Evolutionary conservation across 2,888 invertebrate species (phyloP), one percentile per base, ranked within the genome.

Genomic region (Troides oblongomaculatus): DNA sequence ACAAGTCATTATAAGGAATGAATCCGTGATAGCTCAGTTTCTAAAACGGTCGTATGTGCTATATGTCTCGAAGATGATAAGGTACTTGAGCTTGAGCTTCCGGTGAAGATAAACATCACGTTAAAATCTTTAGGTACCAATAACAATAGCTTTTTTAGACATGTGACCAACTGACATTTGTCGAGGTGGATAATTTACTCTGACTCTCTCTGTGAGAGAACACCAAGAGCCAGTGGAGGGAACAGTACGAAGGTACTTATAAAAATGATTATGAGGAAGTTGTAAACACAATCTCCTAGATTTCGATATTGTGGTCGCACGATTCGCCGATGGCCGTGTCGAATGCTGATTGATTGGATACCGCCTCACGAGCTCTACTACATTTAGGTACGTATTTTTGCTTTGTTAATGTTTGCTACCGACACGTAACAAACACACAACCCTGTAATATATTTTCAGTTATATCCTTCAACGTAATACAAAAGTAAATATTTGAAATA

Each of bases 301-400:
- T 43, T n/a, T 39, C 21, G 25, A 36, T 58, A 46, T 46, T 30
- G 53, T 71, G 70, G 67, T 67, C 56, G 64, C 68, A 72, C 65
- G 64, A 70, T 68, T 66, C 73, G 65, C 66, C 75, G 76, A 75
- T 71, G 79, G 72, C 79, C 82, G 85, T 87, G 83, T 81, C 87
- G 79, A 87, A 87, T 85, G 76, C 74, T 81, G 86, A 86, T 86
- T 86, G 84, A 88, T 87, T 82, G 79, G 77, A 74, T 76, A 77
- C 73, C 76, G 73, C 65, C 69, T 68, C 71, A 70, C 63, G 70
- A 67, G 50, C 63, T 68, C 64, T 71, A 62, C 67, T 53, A 68
- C 70, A 60, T 67, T 64, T 64, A 67, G 64, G 63, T 64, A 60
- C 67, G 70, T 71, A 62, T 63, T 65, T 67, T 70, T 61, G 43